Percentiles rank a stretch among this genome's conserved stretches.
phyloP scores from a whole-genome alignment of 2,797 vertebrate species.

The Setipinna tenuifilis region DNA sequence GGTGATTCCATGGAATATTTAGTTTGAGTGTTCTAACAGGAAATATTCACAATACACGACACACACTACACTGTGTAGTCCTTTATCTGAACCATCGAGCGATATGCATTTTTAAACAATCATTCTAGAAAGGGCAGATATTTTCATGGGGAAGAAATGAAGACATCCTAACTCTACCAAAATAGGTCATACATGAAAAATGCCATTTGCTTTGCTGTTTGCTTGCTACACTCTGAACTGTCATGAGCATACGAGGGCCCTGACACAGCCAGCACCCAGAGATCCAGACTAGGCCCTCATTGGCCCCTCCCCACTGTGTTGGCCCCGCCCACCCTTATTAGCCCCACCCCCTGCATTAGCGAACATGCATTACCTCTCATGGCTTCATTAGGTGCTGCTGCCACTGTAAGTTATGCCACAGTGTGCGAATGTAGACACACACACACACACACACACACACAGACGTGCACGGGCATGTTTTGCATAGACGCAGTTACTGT shows the following conservation, averaged over 20 bases:
- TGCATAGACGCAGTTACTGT: constrained; percentile 64
- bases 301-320: not conserved
- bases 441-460: constrained; percentile 23
- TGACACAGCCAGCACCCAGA: too few species aligned
- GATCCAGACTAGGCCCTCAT: too few species aligned
- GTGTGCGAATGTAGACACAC: constrained; percentile 55
- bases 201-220: too few species aligned
- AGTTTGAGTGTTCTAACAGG: too few species aligned
- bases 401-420: constrained; percentile 74
- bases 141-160: not conserved
- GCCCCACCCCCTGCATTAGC: constrained; percentile 57
- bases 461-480: constrained; percentile 54
- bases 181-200: not conserved
- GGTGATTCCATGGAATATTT: too few species aligned
- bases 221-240: too few species aligned
- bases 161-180: not conserved
- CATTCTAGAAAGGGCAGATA: not conserved
- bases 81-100: too few species aligned
- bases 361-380: constrained; percentile 77
- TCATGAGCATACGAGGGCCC: too few species aligned
- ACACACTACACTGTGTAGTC: too few species aligned
- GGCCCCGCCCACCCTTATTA: too few species aligned
- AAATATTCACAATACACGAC: too few species aligned
- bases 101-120: not conserved
- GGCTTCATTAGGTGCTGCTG: constrained; percentile 75